A percentile compares a stretch with the other conserved stretches of the same genome.
phyloP scores from a whole-genome alignment of 2,113 vertebrate genomes.

The Toxostoma redivivum region DNA sequence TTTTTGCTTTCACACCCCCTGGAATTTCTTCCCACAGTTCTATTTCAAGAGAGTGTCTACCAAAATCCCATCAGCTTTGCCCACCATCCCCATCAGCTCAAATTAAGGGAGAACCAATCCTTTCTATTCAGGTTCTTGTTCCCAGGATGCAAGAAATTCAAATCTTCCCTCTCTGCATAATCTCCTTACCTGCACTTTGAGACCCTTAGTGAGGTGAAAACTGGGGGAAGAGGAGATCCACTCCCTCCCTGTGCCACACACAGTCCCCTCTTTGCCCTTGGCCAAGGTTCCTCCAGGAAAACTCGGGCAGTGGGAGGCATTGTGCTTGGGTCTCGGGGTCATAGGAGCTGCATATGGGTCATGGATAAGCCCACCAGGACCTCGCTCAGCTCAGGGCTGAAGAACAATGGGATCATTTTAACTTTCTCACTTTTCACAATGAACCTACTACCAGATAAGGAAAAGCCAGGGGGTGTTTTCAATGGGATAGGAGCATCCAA shows the following conservation, averaged over 20 bases:
- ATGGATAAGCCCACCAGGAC: not conserved
- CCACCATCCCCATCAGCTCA: not conserved
- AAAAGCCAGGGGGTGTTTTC: not conserved
- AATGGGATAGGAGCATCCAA: not conserved
- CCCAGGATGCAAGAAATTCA: not conserved
- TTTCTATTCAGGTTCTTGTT: not conserved
- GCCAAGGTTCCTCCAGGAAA: not conserved
- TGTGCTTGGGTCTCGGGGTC: rapidly evolving
- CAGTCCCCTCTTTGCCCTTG: not conserved
- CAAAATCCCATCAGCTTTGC: conserved; percentile 39
- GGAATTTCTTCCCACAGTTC: conserved; percentile 12
- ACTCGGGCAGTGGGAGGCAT: rapidly evolving
- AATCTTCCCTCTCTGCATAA: not conserved
- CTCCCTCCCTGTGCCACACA: not conserved
- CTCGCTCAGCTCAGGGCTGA: not conserved
- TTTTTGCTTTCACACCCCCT: not conserved
- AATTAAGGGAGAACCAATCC: conserved; percentile 31
- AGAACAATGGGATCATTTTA: not conserved
- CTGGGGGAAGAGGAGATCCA: not conserved
- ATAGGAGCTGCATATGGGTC: rapidly evolving
- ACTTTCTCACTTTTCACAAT: not conserved
- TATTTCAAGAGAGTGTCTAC: conserved; percentile 14
- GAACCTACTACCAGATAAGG: rapidly evolving
- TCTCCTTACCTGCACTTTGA: not conserved
- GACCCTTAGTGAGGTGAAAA: not conserved